Percentiles rank a stretch among this genome's conserved stretches.
These are phyloP conservation scores for Prionailurus bengalensis DNA, from an alignment of 2,113 vertebrate species.

Conservation along the genomic window DNA sequence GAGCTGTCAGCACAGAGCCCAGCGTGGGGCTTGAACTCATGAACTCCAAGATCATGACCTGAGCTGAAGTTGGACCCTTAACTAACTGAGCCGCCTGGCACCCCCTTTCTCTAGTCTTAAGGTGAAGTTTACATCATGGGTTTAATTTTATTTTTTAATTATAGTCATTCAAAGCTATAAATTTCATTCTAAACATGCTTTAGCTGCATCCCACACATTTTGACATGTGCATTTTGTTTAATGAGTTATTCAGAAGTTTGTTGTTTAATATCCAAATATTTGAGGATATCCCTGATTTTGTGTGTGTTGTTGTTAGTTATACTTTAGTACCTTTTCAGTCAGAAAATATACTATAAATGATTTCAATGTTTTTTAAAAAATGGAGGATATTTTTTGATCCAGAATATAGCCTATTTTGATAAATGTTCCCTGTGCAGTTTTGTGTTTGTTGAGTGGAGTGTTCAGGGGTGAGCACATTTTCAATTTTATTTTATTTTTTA, in stretches of 20 bases:
- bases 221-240: background rate
- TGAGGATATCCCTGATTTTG: background rate
- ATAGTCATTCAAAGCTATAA: background rate
- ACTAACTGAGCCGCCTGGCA: no score
- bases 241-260: background rate
- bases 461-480: background rate
- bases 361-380: background rate
- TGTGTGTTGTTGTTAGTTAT: background rate
- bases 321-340: background rate
- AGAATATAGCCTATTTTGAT: background rate
- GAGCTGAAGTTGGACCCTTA: no score
- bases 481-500: background rate
- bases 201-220: background rate
- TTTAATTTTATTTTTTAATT: conserved; percentile 7
- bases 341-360: background rate
- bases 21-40: no score
- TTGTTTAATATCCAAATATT: background rate
- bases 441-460: background rate
- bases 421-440: background rate
- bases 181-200: background rate
- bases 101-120: background rate
- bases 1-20: no score
- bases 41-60: no score
- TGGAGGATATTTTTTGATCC: background rate
- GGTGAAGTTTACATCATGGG: background rate